A percentile compares a stretch with the other conserved stretches of the same genome.
Evolutionary conservation across 2,113 vertebrate species (phyloP).

Genomic region (Thoracochromis brauschi): DNA sequence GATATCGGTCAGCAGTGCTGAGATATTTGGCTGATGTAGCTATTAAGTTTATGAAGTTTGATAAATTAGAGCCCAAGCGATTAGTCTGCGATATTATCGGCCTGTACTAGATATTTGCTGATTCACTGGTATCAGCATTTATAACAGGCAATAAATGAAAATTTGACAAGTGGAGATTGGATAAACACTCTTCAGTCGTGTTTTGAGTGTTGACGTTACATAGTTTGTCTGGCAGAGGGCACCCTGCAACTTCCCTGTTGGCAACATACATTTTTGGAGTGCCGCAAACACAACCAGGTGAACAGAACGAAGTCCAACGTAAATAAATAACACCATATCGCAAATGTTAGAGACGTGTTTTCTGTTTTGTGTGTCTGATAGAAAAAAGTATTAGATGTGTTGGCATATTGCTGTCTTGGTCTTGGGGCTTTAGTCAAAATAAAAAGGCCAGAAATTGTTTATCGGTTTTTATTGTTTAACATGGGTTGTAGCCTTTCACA

Average conservation of each 20-base stretch:
- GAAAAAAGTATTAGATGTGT: not conserved
- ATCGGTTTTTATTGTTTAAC: not conserved
- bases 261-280: not conserved
- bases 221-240: not conserved
- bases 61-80: not conserved
- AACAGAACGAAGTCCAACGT: not conserved
- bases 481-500: not conserved
- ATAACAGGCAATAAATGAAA: not conserved
- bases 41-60: not conserved
- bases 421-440: not conserved
- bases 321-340: not conserved
- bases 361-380: not conserved
- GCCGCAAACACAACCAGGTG: not conserved
- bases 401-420: not conserved
- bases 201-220: not conserved
- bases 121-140: not conserved
- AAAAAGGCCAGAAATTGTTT: not conserved
- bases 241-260: not conserved
- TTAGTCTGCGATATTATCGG: not conserved
- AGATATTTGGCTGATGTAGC: not conserved
- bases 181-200: not conserved
- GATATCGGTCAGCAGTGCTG: not conserved
- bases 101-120: not conserved
- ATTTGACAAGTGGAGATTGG: not conserved
- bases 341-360: not conserved